Percentiles rank a stretch among this genome's conserved stretches.
Evolutionary conservation across 2,888 invertebrate species (phyloP).

Genomic region (Erebia epiphron): DNA sequence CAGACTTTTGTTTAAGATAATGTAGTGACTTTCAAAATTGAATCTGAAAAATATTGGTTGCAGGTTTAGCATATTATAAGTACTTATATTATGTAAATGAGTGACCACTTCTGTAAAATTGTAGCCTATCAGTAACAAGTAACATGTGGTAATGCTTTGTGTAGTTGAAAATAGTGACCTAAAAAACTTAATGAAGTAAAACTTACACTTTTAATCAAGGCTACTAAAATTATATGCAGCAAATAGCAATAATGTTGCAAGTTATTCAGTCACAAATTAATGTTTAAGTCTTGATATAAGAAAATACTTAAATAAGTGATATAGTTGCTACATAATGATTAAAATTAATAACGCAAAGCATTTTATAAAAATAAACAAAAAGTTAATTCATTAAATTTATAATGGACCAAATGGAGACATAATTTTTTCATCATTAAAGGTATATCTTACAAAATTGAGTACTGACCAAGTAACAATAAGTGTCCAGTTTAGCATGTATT

Average conservation of each 20-base stretch:
- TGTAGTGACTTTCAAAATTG: too few relatives aligned
- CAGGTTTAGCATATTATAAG: too few relatives aligned
- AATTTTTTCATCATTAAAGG: too few relatives aligned
- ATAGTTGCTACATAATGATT: neutral
- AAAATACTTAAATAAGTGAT: neutral
- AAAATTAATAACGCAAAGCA: neutral
- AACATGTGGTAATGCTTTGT: neutral
- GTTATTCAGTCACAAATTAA: neutral
- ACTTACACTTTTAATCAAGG: neutral
- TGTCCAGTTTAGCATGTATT: neutral
- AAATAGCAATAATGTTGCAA: neutral
- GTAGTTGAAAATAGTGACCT: slow-evolving; percentile 2
- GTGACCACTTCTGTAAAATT: neutral
- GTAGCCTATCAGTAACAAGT: neutral
- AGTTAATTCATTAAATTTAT: neutral
- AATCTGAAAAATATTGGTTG: too few relatives aligned
- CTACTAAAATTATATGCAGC: neutral
- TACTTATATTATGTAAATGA: too few relatives aligned
- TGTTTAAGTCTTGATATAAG: neutral
- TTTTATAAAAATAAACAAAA: neutral
- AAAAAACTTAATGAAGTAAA: slow-evolving; percentile 3
- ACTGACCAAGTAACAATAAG: too few relatives aligned
- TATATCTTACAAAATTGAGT: neutral
- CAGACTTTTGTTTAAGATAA: too few relatives aligned
- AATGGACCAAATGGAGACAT: too few relatives aligned